Conservation (phyloP, 2,888 invertebrate genomes). For the Polylopha cassiicola region DNA sequence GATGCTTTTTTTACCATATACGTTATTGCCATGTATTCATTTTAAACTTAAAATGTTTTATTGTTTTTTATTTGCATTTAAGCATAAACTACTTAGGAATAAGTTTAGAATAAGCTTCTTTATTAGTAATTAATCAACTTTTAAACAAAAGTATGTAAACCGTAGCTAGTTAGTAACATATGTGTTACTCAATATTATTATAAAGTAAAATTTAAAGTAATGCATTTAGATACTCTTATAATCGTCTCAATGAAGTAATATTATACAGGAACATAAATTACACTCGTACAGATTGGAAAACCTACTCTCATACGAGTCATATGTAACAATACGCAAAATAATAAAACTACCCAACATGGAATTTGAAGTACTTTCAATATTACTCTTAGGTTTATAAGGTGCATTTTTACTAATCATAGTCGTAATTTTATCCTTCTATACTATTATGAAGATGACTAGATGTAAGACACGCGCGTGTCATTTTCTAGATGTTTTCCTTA, state of each 20-base stretch:
- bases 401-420: conserved; percentile 69
- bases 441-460: conserved; percentile 58
- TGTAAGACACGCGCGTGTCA: conserved; percentile 62
- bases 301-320: conserved; percentile 18
- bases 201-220: conserved; percentile 43
- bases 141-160: conserved; percentile 65
- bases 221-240: conserved; percentile 36
- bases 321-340: conserved; percentile 9
- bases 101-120: conserved; percentile 59
- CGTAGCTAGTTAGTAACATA: conserved; percentile 58
- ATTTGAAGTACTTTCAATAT: conserved; percentile 55
- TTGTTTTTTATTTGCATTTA: conserved; percentile 63
- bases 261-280: conserved; percentile 44
- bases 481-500: conserved; percentile 67
- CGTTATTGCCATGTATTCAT: conserved; percentile 55
- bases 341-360: conserved; percentile 37
- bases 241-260: conserved; percentile 33
- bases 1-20: conserved; percentile 61
- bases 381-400: conserved; percentile 62
- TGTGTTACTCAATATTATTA: conserved; percentile 51
- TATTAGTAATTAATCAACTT: conserved; percentile 66
- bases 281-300: conserved; percentile 28
- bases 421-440: conserved; percentile 69
- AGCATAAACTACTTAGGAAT: conserved; percentile 59
- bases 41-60: conserved; percentile 47